Evolutionary conservation across 2,888 invertebrate genomes (phyloP).

Genomic region (Torymus texanus): DNA sequence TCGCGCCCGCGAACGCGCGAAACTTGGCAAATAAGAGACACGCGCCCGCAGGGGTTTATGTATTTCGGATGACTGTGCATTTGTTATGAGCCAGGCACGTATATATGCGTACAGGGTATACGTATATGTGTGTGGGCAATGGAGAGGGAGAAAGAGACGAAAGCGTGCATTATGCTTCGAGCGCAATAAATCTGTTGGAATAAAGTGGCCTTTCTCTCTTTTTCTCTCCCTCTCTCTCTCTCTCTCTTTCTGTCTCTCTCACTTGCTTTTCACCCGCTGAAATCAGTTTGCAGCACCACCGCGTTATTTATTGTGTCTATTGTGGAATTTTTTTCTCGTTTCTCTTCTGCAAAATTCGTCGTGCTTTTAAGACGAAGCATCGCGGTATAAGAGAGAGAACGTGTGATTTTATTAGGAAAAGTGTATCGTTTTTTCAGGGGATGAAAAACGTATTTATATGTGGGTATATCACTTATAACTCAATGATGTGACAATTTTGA

Average conservation of each 20-base stretch:
- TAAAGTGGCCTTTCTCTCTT: conserved; percentile 28
- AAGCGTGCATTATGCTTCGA: conserved; percentile 33
- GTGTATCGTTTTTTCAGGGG: no score
- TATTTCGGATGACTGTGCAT: conserved; percentile 52
- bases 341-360: no score
- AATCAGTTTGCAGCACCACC: background rate
- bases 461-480: no score
- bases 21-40: conserved; percentile 60
- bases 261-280: background rate
- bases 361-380: no score
- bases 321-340: no score
- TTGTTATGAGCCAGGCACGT: conserved; percentile 17
- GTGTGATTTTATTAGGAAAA: no score
- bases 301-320: no score
- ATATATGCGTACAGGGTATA: background rate
- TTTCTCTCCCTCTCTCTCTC: conserved; percentile 2
- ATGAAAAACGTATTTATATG: no score
- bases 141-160: conserved; percentile 19
- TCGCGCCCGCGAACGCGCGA: conserved; percentile 32
- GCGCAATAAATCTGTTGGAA: conserved; percentile 42
- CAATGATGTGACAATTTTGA: no score
- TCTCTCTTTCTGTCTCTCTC: background rate
- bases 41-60: conserved; percentile 42
- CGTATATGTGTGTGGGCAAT: background rate
- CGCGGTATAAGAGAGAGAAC: no score